Percentiles rank a stretch among this genome's conserved stretches.
Evolutionary conservation across 2,113 vertebrate genomes (phyloP).

Genomic region (Lethenteron reissneri): DNA sequence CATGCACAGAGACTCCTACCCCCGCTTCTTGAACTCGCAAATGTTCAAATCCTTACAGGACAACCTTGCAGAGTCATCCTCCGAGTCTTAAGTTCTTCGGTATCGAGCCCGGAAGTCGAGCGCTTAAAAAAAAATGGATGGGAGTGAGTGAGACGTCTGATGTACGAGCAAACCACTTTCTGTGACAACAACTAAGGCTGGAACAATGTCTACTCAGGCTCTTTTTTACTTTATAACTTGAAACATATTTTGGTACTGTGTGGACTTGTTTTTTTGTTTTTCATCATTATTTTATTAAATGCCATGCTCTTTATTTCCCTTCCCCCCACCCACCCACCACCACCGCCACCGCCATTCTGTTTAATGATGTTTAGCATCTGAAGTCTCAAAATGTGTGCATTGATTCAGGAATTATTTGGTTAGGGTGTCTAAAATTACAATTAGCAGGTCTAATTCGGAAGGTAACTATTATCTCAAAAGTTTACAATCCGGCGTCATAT

Average conservation of each 20-base stretch:
- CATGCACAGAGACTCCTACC: slow-evolving; percentile 61
- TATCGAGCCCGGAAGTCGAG: background rate
- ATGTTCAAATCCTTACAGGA: slow-evolving; percentile 36
- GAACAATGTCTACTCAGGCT: background rate
- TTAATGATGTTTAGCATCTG: no score
- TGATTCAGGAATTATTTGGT: no score
- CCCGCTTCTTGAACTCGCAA: slow-evolving; percentile 54
- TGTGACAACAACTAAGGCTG: background rate
- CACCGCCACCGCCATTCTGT: no score
- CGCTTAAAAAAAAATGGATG: background rate
- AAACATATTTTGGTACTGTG: slow-evolving; percentile 4
- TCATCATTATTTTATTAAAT: background rate
- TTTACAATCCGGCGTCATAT: no score
- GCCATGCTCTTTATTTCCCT: background rate
- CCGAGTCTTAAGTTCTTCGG: background rate
- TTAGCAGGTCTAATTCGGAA: no score
- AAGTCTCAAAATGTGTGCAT: no score
- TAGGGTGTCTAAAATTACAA: no score
- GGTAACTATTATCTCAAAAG: no score
- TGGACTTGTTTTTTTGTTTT: slow-evolving; percentile 1
- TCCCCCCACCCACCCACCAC: no score
- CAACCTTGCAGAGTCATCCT: background rate
- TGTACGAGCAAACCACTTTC: no score
- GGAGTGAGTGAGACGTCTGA: background rate
- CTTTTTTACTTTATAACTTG: slow-evolving; percentile 6